These are phyloP conservation scores for Galago senegalensis DNA, from an alignment of 2,797 vertebrate species.

Conservation along the genomic window DNA sequence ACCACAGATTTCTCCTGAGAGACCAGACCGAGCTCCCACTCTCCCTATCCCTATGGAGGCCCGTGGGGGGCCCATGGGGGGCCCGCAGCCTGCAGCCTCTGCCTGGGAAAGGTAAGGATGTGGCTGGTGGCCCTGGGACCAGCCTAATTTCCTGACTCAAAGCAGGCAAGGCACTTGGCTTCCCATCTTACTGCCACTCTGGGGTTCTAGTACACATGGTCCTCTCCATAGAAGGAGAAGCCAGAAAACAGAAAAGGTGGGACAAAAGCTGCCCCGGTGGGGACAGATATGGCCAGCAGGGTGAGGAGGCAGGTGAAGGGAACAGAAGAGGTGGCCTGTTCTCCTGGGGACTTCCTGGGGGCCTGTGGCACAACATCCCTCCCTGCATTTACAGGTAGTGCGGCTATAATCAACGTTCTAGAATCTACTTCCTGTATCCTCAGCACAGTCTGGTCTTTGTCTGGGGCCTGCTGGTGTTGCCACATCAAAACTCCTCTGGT, in stretches of 20 bases:
- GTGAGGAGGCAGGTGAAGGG: no score
- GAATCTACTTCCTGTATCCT: not conserved
- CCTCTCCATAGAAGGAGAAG: not conserved
- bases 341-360: not conserved
- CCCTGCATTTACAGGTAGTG: not conserved
- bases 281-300: not conserved
- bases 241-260: not conserved
- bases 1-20: not conserved
- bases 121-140: not conserved
- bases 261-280: not conserved
- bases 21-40: not conserved
- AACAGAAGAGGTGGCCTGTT: not conserved
- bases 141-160: not conserved
- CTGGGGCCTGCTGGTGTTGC: not conserved
- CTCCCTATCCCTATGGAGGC: rapidly evolving
- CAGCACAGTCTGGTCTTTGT: not conserved
- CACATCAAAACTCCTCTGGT: not conserved
- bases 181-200: rapidly evolving
- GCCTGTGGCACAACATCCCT: not conserved
- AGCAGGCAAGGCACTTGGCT: not conserved
- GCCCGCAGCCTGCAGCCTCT: not conserved
- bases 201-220: not conserved
- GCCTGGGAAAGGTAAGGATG: not conserved
- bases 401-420: not conserved
- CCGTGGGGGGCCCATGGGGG: no score